Evolutionary conservation across 2,888 invertebrate genomes (phyloP).

Genomic region (Fabriciana adippe): DNA sequence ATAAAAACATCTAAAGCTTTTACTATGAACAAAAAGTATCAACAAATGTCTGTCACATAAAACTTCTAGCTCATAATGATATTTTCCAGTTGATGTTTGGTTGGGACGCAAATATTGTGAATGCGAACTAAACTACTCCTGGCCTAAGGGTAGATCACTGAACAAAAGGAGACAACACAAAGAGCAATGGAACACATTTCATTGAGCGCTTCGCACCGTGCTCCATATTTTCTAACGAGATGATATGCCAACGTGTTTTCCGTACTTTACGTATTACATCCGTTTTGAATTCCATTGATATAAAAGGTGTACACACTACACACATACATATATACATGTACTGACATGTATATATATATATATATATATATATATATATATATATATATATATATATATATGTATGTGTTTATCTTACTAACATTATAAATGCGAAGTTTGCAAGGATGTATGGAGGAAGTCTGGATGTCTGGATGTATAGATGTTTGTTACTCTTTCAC

Average conservation of each 20-base stretch:
- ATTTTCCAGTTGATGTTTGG: slow-evolving; percentile 30
- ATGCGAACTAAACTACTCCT: slow-evolving; percentile 42
- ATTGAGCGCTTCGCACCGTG: slow-evolving; percentile 69
- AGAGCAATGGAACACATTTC: slow-evolving; percentile 77
- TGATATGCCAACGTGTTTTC: slow-evolving; percentile 69
- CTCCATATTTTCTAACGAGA: slow-evolving; percentile 78
- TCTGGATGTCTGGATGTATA: too few species aligned
- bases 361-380: too few species aligned
- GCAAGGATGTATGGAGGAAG: too few species aligned
- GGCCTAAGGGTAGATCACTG: slow-evolving; percentile 63
- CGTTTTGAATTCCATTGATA: slow-evolving; percentile 27
- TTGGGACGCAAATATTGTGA: slow-evolving; percentile 42
- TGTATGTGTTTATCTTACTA: too few species aligned
- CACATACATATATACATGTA: neutral
- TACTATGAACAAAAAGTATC: slow-evolving; percentile 8
- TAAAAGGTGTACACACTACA: neutral
- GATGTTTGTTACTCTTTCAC: too few species aligned
- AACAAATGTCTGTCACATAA: slow-evolving; percentile 12
- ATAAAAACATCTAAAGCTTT: slow-evolving; percentile 8
- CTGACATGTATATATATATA: too few species aligned
- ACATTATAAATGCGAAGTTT: too few species aligned
- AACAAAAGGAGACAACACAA: slow-evolving; percentile 76
- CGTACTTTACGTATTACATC: slow-evolving; percentile 33
- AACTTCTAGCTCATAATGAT: slow-evolving; percentile 12
- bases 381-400: too few species aligned